Evolutionary conservation across 2,888 invertebrate species (phyloP).

Genomic region (Stenodera caucasica): DNA sequence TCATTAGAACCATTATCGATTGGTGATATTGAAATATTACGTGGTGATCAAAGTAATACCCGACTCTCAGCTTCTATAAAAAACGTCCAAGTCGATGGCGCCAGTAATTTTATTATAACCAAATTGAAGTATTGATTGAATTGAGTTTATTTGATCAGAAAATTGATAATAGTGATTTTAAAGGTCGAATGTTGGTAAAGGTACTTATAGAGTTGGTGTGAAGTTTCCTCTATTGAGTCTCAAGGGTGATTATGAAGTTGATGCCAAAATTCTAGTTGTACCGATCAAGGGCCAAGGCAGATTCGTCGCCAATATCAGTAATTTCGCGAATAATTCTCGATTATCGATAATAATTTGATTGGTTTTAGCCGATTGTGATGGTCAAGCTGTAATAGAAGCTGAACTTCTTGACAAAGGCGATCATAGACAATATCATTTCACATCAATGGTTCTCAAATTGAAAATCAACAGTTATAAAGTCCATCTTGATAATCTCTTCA

Average conservation of each 20-base stretch:
- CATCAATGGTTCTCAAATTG: slow-evolving; percentile 57
- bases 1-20: slow-evolving; percentile 66
- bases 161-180: slow-evolving; percentile 31
- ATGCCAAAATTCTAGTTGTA: slow-evolving; percentile 61
- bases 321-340: slow-evolving; percentile 30
- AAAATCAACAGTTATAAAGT: slow-evolving; percentile 61
- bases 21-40: slow-evolving; percentile 63
- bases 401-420: slow-evolving; percentile 50
- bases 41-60: slow-evolving; percentile 57
- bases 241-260: slow-evolving; percentile 62
- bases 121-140: slow-evolving; percentile 57
- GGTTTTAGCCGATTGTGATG: slow-evolving; percentile 58
- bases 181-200: slow-evolving; percentile 60
- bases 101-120: slow-evolving; percentile 59
- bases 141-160: no score
- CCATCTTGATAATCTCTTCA: slow-evolving; percentile 59
- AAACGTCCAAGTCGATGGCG: slow-evolving; percentile 59
- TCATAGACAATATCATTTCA: slow-evolving; percentile 58
- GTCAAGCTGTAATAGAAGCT: slow-evolving; percentile 51
- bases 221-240: slow-evolving; percentile 61
- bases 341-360: background rate
- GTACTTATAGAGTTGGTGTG: slow-evolving; percentile 57
- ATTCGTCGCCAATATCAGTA: slow-evolving; percentile 62
- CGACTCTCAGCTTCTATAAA: slow-evolving; percentile 57
- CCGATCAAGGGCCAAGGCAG: slow-evolving; percentile 64